These are phyloP conservation scores for Ectropis crepuscularia DNA, from an alignment of 2,888 invertebrate species.

Conservation along the genomic window DNA sequence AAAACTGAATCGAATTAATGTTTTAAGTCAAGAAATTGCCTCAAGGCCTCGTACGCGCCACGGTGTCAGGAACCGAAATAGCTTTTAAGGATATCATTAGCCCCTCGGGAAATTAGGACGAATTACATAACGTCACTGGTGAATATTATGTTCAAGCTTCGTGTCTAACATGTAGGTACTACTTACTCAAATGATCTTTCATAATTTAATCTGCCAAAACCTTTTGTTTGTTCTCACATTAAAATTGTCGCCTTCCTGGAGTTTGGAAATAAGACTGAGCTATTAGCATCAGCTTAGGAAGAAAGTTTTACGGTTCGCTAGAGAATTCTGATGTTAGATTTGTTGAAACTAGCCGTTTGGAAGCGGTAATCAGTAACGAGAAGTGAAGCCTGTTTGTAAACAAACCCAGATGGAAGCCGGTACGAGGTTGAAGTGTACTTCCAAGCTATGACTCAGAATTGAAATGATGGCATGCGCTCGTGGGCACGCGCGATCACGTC, in stretches of 20 bases:
- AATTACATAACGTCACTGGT: conserved; percentile 61
- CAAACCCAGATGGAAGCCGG: conserved; percentile 55
- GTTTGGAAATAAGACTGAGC: conserved; percentile 3
- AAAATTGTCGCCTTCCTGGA: conserved; percentile 1
- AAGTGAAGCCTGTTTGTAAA: conserved; percentile 62
- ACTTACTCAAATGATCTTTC: conserved; percentile 14
- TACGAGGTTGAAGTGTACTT: conserved; percentile 44
- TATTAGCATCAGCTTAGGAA: conserved; percentile 11
- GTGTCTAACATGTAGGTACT: conserved; percentile 23
- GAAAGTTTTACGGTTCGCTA: conserved; percentile 1
- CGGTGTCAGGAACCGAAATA: conserved; percentile 62
- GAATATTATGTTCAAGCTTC: conserved; percentile 44
- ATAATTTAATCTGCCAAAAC: conserved; percentile 15
- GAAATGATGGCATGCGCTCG: conserved; percentile 66
- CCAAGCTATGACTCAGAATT: conserved; percentile 58
- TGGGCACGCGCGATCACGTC: conserved; percentile 48
- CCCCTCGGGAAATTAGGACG: conserved; percentile 76
- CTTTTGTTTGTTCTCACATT: conserved; percentile 5
- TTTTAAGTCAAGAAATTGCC: conserved; percentile 46
- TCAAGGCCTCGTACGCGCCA: conserved; percentile 48
- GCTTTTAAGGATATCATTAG: conserved; percentile 72
- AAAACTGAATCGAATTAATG: conserved; percentile 45
- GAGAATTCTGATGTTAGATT: conserved; percentile 11
- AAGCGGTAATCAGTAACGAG: conserved; percentile 25
- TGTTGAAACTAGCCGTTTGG: conserved; percentile 23